Evolutionary conservation across 2,797 vertebrate species (phyloP), one percentile per base, ranked within the genome.

Genomic region (Xiphorhynchus erythropygius): DNA sequence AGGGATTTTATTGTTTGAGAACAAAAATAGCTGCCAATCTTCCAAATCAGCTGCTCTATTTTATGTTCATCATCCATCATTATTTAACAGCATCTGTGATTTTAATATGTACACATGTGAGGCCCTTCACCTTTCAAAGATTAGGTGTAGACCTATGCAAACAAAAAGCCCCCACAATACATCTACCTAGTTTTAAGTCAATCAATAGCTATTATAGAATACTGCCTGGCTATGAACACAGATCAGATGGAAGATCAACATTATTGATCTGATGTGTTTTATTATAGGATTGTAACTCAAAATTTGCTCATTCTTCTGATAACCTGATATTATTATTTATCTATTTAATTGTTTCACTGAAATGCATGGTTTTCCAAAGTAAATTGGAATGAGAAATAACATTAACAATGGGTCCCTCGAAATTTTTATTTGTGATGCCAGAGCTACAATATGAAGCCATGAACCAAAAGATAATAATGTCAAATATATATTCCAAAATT

Each of bases 1-100:
- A 93, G 79, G 42, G 39, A 89, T 93, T 95, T 91, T 91, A 96
- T 95, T 97, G 76, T 97, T 96, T 88, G 65, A 93, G 71, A 53
- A 90, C 97, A 97, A 81, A 78, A 10, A 14, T 18, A 76, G 9
- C 81, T 95, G 91, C 87, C 87, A 87, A 8, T 97, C 95, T 91
- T 97, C 89, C 90, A 97, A 86, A 97, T 97, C 87, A 96, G 42
- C 80, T 92, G 14, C 73, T 84, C 41, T 91, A 95, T 97, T 97
- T 97, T 93, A 79, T 70, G 79, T 59, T 95, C 90, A 74, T 88
- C 68, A 86, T 86, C 91, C 69, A 65, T 94, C 92, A 89, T 94
- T 97, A 95, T 93, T 96, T 94, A 97, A 93, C 90, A 93, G 22
- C 57, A 84, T 60, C 15, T 75, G 50, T 90, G 91, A 90, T 91